Base-by-base conservation (phyloP, 2,113 vertebrate species). In the Phalacrocorax carbo region DNA sequence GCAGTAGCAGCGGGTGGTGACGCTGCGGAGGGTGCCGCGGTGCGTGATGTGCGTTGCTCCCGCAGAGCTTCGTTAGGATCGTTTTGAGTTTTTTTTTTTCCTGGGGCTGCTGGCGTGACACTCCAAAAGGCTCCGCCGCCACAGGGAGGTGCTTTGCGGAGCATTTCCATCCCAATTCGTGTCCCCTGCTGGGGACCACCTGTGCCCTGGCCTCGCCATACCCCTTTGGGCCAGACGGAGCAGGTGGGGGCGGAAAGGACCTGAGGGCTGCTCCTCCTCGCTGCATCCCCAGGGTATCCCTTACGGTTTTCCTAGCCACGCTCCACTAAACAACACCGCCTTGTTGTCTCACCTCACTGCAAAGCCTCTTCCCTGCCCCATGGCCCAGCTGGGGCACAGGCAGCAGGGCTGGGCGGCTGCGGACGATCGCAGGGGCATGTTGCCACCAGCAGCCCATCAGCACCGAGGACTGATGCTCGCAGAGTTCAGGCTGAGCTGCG, bases 391-490 rank as follows among this genome's bases (percentile, higher is more conserved):
- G 18, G 26, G 18, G 2, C 3, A 7, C 0, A 1, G 61, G 23
- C 32, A 92, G 20, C 0, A 10, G 60, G 58, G 22, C 30, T 1
- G 3, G 42, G 51, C 2, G 21, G 55, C 57, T 52, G 68, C 0
- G 3, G 57, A 18, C 2, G 3, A 20, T 18, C 4, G 6, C 46
- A 73, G 34, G 36, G 44, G 1, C 25, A 76, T 32, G 32, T 34
- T 38, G 13, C 29, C 6, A 0, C 32, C 61, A 52, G 44, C 51
- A 83, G 32, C 15, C 27, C 68, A 11, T 9, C 68, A 51, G 61
- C 40, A 27, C 22, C 0, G 0, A 2, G 49, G 19, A 69, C 30
- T 0, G 0, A n/a, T 5, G 75, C 83, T 68, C 3, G 4, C 29
- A 21, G n/a, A 64, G 42, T 11, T 36, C 3, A 4, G 69, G 57